Evolutionary conservation across 2,797 vertebrate species (phyloP).

Genomic region (Mormyrus hasselquistii): DNA sequence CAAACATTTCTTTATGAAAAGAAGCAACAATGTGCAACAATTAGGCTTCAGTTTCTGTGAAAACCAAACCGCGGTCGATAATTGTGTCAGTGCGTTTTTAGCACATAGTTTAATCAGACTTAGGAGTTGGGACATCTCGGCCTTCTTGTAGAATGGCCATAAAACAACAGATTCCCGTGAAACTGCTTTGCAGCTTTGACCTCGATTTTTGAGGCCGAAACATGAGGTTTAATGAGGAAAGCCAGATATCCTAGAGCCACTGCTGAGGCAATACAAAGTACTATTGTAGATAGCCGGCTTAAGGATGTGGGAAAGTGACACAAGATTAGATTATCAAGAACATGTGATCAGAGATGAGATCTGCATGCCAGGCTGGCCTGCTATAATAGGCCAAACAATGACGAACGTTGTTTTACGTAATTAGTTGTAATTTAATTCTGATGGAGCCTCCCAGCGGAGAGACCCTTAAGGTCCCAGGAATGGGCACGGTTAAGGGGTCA

Average conservation of each 20-base stretch:
- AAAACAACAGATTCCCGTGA: not conserved
- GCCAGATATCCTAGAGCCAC: not conserved
- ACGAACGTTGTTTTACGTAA: not conserved
- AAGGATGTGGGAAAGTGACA: not conserved
- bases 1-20: not conserved
- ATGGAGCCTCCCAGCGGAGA: not conserved
- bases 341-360: not conserved
- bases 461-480: conserved; percentile 9
- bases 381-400: conserved; percentile 7
- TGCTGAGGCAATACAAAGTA: not conserved
- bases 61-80: not conserved
- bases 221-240: conserved; percentile 2
- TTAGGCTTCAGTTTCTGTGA: not conserved
- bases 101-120: not conserved
- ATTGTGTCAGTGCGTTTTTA: not conserved
- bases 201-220: not conserved
- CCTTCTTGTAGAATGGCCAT: not conserved
- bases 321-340: not conserved
- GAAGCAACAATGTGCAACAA: not conserved
- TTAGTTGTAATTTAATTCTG: conserved; percentile 6
- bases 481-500: conserved; percentile 4
- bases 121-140: not conserved
- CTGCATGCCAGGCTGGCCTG: not conserved
- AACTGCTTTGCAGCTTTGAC: not conserved
- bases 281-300: not conserved